Conservation (phyloP, 1,140 invertebrate genomes). For the Myzus persicae region DNA sequence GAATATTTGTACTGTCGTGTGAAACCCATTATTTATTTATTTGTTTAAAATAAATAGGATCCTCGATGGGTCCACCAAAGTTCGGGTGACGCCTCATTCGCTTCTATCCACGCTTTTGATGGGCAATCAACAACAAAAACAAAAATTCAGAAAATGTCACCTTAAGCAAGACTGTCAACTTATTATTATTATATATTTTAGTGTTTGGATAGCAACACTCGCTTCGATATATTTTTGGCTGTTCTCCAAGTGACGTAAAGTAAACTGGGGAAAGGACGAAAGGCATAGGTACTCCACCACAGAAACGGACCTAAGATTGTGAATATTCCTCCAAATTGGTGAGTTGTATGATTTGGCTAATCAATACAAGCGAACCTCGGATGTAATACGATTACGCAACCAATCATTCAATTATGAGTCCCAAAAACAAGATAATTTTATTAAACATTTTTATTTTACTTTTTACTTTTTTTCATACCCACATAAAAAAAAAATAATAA, state of each 20-base stretch:
- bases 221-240: neutral
- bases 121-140: neutral
- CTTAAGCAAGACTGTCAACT: neutral
- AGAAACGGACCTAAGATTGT: neutral
- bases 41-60: neutral
- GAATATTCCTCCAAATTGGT: neutral
- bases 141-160: neutral
- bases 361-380: neutral
- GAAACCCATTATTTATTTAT: neutral
- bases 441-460: neutral
- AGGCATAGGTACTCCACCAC: neutral
- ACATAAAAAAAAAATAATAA: too few species aligned
- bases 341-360: neutral
- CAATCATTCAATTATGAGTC: neutral
- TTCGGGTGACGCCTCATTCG: neutral
- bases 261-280: neutral
- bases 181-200: neutral
- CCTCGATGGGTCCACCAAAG: neutral
- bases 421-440: neutral
- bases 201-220: neutral
- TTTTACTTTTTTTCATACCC: neutral
- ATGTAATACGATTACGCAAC: neutral
- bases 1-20: neutral
- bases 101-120: neutral
- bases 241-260: neutral